Evolutionary conservation across 2,888 invertebrate species (phyloP).

Genomic region (Horisme vitalbata): DNA sequence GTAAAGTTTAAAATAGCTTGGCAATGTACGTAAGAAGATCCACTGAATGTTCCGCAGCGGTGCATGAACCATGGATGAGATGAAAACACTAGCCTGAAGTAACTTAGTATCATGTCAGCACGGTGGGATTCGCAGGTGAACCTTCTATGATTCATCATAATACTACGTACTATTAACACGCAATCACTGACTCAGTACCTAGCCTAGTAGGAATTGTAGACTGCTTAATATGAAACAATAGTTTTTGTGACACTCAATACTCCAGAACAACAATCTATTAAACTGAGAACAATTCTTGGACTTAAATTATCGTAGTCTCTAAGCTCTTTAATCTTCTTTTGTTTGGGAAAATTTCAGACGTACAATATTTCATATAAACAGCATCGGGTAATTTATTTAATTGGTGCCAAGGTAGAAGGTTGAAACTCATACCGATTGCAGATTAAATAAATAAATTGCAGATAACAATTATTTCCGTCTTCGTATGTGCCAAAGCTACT

Average conservation of each 20-base stretch:
- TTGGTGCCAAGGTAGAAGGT: too few species aligned
- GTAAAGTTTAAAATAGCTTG: conserved; percentile 46
- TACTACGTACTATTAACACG: conserved; percentile 16
- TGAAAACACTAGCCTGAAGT: conserved; percentile 43
- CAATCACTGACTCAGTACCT: conserved; percentile 24
- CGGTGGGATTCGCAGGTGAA: conserved; percentile 25
- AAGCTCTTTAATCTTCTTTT: too few species aligned
- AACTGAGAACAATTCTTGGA: too few species aligned
- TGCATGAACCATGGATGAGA: conserved; percentile 75
- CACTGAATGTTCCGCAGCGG: conserved; percentile 63
- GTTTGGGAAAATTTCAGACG: too few species aligned
- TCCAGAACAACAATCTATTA: neutral
- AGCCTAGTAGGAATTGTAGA: conserved; percentile 14
- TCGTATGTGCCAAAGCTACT: too few species aligned
- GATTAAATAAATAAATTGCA: too few species aligned
- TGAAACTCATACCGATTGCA: too few species aligned
- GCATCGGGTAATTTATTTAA: too few species aligned
- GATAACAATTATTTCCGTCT: too few species aligned
- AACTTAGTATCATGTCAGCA: conserved; percentile 6
- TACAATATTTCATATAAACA: too few species aligned
- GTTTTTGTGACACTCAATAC: conserved; percentile 10
- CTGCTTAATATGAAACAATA: conserved; percentile 16
- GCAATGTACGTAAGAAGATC: conserved; percentile 54
- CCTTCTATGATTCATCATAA: conserved; percentile 29
- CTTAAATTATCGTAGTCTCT: too few species aligned